Conservation (phyloP, 1,140 invertebrate genomes). For the Phymorhynchus buccinoides region DNA sequence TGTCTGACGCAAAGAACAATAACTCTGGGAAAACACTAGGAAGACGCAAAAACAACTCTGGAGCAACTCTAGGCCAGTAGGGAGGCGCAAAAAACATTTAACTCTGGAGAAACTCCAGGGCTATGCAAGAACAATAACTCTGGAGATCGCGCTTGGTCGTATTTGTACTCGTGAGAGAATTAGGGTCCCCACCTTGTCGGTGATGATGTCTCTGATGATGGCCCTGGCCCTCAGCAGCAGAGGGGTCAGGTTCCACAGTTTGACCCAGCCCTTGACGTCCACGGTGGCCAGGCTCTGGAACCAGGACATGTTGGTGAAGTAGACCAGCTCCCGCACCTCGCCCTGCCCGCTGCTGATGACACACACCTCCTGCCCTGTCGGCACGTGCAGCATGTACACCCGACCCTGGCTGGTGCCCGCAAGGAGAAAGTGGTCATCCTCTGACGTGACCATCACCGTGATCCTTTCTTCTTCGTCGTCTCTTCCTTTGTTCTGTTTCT, state of each 20-base stretch:
- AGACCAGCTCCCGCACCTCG: slow-evolving; percentile 30
- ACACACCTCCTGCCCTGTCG: slow-evolving; percentile 43
- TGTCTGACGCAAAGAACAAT: too few relatives aligned
- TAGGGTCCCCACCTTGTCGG: slow-evolving; percentile 13
- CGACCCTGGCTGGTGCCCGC: slow-evolving; percentile 38
- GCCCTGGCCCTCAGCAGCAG: slow-evolving; percentile 30
- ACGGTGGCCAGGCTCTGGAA: slow-evolving; percentile 50
- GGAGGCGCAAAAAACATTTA: too few relatives aligned
- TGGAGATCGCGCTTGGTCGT: too few relatives aligned
- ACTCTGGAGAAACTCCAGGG: too few relatives aligned
- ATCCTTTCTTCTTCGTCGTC: slow-evolving; percentile 8
- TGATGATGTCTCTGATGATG: slow-evolving; percentile 35
- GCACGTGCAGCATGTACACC: slow-evolving; percentile 47
- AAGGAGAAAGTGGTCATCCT: slow-evolving; percentile 52
- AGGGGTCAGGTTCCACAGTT: slow-evolving; percentile 49
- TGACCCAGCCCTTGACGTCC: slow-evolving; percentile 29
- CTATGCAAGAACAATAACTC: too few relatives aligned
- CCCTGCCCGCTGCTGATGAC: slow-evolving; percentile 32
- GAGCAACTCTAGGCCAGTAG: too few relatives aligned
- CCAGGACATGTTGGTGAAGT: slow-evolving; percentile 43
- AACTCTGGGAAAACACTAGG: too few relatives aligned
- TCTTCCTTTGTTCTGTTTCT: background rate
- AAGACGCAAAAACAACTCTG: too few relatives aligned
- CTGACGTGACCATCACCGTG: slow-evolving; percentile 41
- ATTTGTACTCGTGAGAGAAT: too few relatives aligned